A percentile compares a stretch with the other conserved stretches of the same genome.
These are phyloP conservation scores for Dendronephthya gigantea DNA, from an alignment of 64 coral and sea anemone genomes.

Conservation along the genomic window DNA sequence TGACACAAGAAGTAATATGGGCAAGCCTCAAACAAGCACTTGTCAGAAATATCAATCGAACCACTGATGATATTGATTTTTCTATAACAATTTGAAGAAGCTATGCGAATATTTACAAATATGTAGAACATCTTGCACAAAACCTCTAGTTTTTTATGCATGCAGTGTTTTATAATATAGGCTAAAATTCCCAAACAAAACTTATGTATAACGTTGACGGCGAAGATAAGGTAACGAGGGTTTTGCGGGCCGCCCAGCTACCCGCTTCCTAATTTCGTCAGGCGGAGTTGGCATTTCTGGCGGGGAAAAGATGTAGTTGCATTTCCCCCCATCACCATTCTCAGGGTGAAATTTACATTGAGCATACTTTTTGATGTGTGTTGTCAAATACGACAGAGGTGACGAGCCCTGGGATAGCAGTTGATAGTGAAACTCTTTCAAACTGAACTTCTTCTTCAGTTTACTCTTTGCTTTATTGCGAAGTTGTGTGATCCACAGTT, in stretches of 20 bases:
- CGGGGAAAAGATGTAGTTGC: conserved; percentile 15
- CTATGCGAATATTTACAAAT: no score
- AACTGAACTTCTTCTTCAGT: neutral
- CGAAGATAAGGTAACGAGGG: neutral
- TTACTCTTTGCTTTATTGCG: neutral
- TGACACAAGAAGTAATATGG: no score
- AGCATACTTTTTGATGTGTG: conserved; percentile 16
- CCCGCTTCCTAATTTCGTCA: neutral
- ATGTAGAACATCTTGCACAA: no score
- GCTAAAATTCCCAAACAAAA: no score
- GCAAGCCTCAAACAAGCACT: no score
- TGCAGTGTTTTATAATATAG: neutral
- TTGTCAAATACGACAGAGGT: conserved; percentile 11
- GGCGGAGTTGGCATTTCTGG: neutral
- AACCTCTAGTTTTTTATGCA: neutral
- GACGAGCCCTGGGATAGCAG: conserved; percentile 29
- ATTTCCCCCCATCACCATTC: neutral
- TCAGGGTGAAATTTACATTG: neutral
- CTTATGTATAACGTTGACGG: neutral
- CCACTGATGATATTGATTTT: no score
- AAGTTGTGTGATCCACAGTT: conserved; percentile 9
- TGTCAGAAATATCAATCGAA: no score
- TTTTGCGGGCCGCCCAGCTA: neutral
- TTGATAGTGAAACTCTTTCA: conserved; percentile 39
- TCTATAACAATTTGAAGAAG: no score